Percentiles rank a stretch among this genome's conserved stretches.
These are phyloP conservation scores for Thymelicus acteon DNA, from an alignment of 2,888 invertebrate genomes.

Conservation along the genomic window DNA sequence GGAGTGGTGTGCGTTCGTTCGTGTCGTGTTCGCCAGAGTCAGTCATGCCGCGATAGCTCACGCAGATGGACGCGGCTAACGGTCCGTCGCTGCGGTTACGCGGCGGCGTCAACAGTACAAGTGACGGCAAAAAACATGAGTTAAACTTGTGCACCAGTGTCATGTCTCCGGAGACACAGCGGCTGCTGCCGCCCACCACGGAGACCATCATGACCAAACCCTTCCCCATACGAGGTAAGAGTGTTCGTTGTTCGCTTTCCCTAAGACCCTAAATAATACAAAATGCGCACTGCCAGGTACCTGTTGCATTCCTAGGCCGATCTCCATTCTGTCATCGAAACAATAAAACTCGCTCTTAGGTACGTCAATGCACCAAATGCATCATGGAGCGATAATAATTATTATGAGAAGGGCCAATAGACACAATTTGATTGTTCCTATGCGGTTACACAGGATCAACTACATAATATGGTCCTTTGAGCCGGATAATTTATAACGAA, in stretches of 20 bases:
- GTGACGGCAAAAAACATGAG: conserved; percentile 79
- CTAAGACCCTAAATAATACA: conserved; percentile 56
- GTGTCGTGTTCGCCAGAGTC: conserved; percentile 40
- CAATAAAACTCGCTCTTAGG: background rate
- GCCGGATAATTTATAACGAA: background rate
- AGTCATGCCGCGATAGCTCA: conserved; percentile 75
- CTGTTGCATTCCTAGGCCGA: conserved; percentile 34
- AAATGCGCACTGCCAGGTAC: conserved; percentile 16
- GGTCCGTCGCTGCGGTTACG: conserved; percentile 77
- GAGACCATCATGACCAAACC: conserved; percentile 96
- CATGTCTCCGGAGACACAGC: conserved; percentile 88
- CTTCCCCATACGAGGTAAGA: conserved; percentile 92
- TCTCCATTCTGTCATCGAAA: conserved; percentile 5
- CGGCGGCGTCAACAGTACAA: conserved; percentile 67
- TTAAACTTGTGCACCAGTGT: conserved; percentile 87
- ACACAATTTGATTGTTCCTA: background rate
- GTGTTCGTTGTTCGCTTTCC: background rate
- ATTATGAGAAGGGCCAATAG: conserved; percentile 5
- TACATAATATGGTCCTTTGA: conserved; percentile 1
- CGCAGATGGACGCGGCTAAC: conserved; percentile 73
- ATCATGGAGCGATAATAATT: conserved; percentile 1
- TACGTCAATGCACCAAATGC: conserved; percentile 11
- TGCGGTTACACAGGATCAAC: background rate
- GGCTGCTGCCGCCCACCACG: conserved; percentile 90
- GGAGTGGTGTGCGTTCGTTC: conserved; percentile 16